These are phyloP conservation scores for Chironomus striatipennis DNA, from an alignment of 1,140 invertebrate species.

Conservation along the genomic window DNA sequence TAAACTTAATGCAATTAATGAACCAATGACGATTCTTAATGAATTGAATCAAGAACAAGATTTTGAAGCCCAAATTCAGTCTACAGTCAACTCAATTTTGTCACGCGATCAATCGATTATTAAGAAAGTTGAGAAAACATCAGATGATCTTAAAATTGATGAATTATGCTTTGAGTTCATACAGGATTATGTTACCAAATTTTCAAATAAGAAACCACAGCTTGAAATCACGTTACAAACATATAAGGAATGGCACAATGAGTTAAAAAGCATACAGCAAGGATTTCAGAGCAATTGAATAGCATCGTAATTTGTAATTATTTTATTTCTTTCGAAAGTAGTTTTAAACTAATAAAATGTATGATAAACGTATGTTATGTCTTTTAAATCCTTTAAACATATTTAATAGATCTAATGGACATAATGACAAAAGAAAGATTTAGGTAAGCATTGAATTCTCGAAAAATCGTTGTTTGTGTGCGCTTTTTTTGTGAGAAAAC, in stretches of 20 bases:
- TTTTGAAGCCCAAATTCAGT: conserved; percentile 28
- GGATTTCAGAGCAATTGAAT: conserved; percentile 32
- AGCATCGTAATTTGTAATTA: neutral
- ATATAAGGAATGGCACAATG: conserved; percentile 51
- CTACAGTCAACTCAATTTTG: conserved; percentile 22
- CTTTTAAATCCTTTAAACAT: too few species aligned
- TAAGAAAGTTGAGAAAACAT: conserved; percentile 32
- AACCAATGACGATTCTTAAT: conserved; percentile 33
- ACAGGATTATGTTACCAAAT: conserved; percentile 50
- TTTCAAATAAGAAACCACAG: conserved; percentile 48
- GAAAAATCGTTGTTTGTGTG: neutral
- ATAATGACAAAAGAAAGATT: too few species aligned
- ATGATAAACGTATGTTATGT: neutral
- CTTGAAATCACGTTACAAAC: conserved; percentile 55
- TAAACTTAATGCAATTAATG: conserved; percentile 36
- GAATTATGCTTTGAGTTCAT: conserved; percentile 48
- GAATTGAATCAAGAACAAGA: conserved; percentile 37
- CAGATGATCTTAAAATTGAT: conserved; percentile 36
- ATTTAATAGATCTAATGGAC: neutral
- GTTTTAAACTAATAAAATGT: neutral
- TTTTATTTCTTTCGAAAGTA: too few species aligned
- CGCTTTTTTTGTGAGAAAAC: neutral
- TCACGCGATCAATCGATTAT: neutral
- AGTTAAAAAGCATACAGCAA: conserved; percentile 45
- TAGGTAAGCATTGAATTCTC: neutral